Conservation (phyloP, 2,888 invertebrate species). For the Halictus ligatus region DNA sequence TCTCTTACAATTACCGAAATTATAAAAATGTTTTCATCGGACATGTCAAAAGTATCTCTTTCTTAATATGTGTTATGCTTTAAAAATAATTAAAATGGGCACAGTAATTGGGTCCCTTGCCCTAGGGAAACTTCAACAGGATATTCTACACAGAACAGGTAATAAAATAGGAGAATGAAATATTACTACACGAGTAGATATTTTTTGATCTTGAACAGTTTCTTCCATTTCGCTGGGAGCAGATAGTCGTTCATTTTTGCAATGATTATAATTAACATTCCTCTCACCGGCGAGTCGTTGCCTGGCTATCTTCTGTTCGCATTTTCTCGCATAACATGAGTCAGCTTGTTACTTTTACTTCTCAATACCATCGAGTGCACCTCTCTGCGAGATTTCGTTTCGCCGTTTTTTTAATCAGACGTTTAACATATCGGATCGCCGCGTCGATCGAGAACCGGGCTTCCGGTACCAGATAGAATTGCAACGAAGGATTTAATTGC, state of each 20-base stretch:
- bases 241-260: neutral
- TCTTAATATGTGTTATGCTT: too few relatives aligned
- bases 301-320: slow-evolving; percentile 29
- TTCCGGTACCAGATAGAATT: neutral
- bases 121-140: too few relatives aligned
- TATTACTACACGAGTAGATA: too few relatives aligned
- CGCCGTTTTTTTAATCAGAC: neutral
- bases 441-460: neutral
- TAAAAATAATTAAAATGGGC: too few relatives aligned
- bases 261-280: slow-evolving; percentile 32
- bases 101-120: too few relatives aligned
- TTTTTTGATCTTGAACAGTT: neutral
- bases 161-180: too few relatives aligned
- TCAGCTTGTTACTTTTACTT: slow-evolving; percentile 28
- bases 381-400: neutral
- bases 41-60: too few relatives aligned
- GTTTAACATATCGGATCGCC: neutral
- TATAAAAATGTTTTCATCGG: too few relatives aligned
- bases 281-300: slow-evolving; percentile 2
- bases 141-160: too few relatives aligned
- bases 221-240: neutral
- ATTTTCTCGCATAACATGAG: slow-evolving; percentile 22
- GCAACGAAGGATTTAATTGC: neutral
- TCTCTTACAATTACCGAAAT: too few relatives aligned
- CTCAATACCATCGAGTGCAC: neutral